Evolutionary conservation across 37 sponge, comb jelly and placozoan genomes (phyloP).

Genomic region (Lycopodina hypogea): DNA sequence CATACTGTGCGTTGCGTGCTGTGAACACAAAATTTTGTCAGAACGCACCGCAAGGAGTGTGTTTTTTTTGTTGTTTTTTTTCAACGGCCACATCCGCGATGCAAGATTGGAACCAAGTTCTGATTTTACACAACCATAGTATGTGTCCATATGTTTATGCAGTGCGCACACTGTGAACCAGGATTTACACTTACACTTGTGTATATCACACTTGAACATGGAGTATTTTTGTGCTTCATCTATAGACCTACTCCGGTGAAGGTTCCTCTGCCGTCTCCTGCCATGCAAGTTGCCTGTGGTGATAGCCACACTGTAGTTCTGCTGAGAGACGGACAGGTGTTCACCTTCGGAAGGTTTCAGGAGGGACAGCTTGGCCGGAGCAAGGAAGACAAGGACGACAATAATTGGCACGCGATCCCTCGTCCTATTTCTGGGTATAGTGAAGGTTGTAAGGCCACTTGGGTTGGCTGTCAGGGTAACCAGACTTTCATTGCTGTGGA

Average conservation of each 20-base stretch:
- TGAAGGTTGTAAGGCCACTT: constrained; percentile 45
- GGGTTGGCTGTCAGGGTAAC: constrained; percentile 68
- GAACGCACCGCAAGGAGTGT: too few species aligned
- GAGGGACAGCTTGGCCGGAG: constrained; percentile 79
- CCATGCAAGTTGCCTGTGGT: constrained; percentile 82
- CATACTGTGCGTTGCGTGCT: too few species aligned
- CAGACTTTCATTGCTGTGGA: constrained; percentile 71
- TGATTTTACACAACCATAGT: too few species aligned
- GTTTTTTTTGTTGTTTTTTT: too few species aligned
- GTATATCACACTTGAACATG: too few species aligned
- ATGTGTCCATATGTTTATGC: too few species aligned
- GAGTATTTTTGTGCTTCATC: neutral
- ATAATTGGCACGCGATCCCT: constrained; percentile 64
- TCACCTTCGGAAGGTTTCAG: constrained; percentile 79
- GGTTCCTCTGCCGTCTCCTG: constrained; percentile 72
- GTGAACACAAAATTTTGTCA: too few species aligned
- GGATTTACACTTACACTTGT: too few species aligned
- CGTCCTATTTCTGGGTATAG: constrained; percentile 29
- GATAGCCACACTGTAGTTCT: constrained; percentile 90
- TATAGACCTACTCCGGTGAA: constrained; percentile 75
- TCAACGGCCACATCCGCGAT: too few species aligned
- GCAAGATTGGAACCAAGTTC: too few species aligned
- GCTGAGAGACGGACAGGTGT: constrained; percentile 64
- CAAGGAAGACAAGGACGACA: constrained; percentile 41
- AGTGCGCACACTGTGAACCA: too few species aligned